These are phyloP conservation scores for Papilio aristodemus DNA, from an alignment of 1,140 invertebrate genomes.

Conservation along the genomic window DNA sequence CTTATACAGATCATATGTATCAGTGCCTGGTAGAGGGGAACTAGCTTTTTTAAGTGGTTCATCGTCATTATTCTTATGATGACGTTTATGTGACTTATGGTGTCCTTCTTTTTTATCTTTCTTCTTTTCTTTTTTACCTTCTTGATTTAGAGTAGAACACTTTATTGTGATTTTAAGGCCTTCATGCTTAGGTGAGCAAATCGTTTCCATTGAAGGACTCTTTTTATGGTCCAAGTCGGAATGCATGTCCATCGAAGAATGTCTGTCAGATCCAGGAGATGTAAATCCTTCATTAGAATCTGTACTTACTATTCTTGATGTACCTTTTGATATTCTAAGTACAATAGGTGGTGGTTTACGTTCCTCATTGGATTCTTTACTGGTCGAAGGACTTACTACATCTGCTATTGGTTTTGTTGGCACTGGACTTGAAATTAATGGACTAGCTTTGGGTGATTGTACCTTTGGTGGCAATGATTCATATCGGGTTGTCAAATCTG, in stretches of 20 bases:
- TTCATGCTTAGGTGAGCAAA: conserved; percentile 76
- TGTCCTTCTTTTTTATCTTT: conserved; percentile 68
- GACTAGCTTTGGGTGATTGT: conserved; percentile 72
- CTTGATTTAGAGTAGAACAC: conserved; percentile 77
- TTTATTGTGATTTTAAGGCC: conserved; percentile 78
- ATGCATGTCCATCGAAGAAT: conserved; percentile 74
- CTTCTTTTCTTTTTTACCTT: conserved; percentile 79
- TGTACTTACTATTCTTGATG: conserved; percentile 83
- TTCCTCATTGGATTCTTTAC: conserved; percentile 71
- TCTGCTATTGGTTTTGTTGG: conserved; percentile 62
- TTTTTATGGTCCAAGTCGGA: conserved; percentile 72
- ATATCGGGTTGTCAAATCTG: conserved; percentile 66
- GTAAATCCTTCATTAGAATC: conserved; percentile 82
- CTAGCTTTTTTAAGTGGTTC: conserved; percentile 72
- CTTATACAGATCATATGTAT: conserved; percentile 79
- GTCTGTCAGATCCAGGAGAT: conserved; percentile 77
- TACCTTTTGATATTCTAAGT: conserved; percentile 83
- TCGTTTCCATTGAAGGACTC: conserved; percentile 70
- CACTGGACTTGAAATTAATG: conserved; percentile 70
- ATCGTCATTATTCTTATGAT: conserved; percentile 70
- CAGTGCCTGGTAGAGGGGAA: conserved; percentile 77
- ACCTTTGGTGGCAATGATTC: conserved; percentile 58
- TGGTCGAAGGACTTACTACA: conserved; percentile 73
- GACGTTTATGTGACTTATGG: conserved; percentile 69
- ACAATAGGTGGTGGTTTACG: conserved; percentile 82